A percentile compares a stretch with the other conserved stretches of the same genome.
phyloP scores from a whole-genome alignment of 1,140 invertebrate genomes.

The Cotesia vestalis region DNA sequence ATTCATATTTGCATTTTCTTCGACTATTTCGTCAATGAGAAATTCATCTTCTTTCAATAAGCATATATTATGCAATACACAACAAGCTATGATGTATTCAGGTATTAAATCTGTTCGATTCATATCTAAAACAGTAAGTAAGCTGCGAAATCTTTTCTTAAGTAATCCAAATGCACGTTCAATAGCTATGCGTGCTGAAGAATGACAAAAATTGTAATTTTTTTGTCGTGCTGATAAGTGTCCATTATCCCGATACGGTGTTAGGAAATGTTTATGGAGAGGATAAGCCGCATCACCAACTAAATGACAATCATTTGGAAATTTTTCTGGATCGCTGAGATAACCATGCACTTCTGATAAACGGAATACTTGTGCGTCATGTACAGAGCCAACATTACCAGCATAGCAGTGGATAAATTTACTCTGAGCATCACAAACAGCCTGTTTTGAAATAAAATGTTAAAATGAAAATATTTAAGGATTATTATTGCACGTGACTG shows the following conservation, averaged over 20 bases:
- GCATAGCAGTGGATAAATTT: constrained; percentile 25
- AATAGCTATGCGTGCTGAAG: not conserved
- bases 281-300: not conserved
- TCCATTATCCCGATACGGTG: not conserved
- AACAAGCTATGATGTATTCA: not conserved
- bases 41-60: not conserved
- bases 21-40: not conserved
- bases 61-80: constrained; percentile 1
- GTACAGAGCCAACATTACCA: constrained; percentile 28
- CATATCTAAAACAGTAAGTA: not conserved
- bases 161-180: not conserved
- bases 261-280: not conserved
- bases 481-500: too few species aligned
- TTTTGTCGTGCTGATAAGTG: not conserved
- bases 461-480: too few species aligned
- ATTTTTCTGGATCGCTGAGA: not conserved
- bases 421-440: not conserved
- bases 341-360: not conserved
- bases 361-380: constrained; percentile 45
- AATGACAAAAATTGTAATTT: not conserved
- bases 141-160: not conserved
- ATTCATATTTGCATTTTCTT: not conserved
- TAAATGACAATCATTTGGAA: not conserved
- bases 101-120: not conserved
- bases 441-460: not conserved